These are phyloP conservation scores for Stigmatopora argus DNA, from an alignment of 2,113 vertebrate species.

Conservation along the genomic window DNA sequence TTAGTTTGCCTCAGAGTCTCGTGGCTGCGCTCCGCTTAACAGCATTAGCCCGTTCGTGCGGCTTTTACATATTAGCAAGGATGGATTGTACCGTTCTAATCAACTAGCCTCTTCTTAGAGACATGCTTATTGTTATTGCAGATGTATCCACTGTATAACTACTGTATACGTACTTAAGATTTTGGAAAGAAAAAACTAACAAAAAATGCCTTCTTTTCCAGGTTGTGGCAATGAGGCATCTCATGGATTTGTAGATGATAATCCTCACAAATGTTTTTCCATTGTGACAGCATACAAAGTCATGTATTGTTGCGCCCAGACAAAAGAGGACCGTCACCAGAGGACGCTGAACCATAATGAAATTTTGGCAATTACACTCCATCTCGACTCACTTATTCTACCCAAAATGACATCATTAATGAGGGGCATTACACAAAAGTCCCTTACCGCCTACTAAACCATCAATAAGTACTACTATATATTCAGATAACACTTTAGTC, in stretches of 20 bases:
- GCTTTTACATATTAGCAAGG: conserved; percentile 68
- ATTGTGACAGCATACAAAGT: conserved; percentile 9
- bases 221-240: not conserved
- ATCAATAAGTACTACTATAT: conserved; percentile 36
- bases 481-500: conserved; percentile 41
- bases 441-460: conserved; percentile 43
- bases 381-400: conserved; percentile 65
- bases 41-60: conserved; percentile 64
- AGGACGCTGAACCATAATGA: conserved; percentile 59
- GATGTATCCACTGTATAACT: conserved; percentile 7
- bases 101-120: conserved; percentile 30
- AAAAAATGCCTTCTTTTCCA: not conserved
- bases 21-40: conserved; percentile 68
- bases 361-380: conserved; percentile 67
- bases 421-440: conserved; percentile 55
- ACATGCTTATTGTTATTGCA: conserved; percentile 24
- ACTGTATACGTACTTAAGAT: conserved; percentile 15
- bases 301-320: conserved; percentile 1
- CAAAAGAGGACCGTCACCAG: conserved; percentile 41
- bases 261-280: not conserved
- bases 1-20: conserved; percentile 61
- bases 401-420: conserved; percentile 61
- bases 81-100: conserved; percentile 65
- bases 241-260: not conserved
- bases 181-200: not conserved